Percentiles rank a stretch among this genome's conserved stretches.
phyloP scores from a whole-genome alignment of 23 tunicate genomes.

The Trididemnum nubilum region DNA sequence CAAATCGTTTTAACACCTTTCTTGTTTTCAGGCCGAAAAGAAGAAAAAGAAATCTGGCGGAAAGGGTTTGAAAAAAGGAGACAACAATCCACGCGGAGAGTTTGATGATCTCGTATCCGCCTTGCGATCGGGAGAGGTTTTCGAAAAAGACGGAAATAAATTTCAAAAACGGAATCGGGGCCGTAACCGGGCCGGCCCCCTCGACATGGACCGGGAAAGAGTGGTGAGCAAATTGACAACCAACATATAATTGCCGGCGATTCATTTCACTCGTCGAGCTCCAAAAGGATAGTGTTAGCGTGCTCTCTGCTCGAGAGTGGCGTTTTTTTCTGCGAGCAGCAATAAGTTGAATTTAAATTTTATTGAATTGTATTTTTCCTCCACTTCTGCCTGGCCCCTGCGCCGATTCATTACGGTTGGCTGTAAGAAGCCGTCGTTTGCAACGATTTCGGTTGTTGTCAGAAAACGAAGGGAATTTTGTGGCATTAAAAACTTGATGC shows the following conservation, averaged over 20 bases:
- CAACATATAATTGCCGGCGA: conserved; percentile 44
- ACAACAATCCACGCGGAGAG: conserved; percentile 65
- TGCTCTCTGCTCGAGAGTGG: not conserved
- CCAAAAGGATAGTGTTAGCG: not conserved
- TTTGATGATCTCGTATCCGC: conserved; percentile 97
- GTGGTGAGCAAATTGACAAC: conserved; percentile 46
- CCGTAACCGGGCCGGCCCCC: conserved; percentile 30
- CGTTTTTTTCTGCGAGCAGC: too few relatives aligned
- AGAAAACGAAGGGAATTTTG: too few relatives aligned
- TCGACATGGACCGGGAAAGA: conserved; percentile 60
- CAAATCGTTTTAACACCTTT: too few relatives aligned
- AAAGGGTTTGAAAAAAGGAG: conserved; percentile 8
- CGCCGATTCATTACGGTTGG: too few relatives aligned
- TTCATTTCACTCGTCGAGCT: too few relatives aligned
- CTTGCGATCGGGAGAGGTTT: conserved; percentile 86
- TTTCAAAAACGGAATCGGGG: conserved; percentile 88
- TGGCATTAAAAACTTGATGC: too few relatives aligned
- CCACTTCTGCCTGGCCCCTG: too few relatives aligned
- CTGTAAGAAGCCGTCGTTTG: too few relatives aligned
- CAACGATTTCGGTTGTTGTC: too few relatives aligned
- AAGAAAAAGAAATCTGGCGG: conserved; percentile 22
- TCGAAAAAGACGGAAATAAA: conserved; percentile 86
- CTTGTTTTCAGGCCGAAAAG: conserved; percentile 10
- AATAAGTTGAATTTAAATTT: too few relatives aligned
- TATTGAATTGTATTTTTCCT: too few relatives aligned